Conservation (phyloP, 2,797 vertebrate species). For the Chiroxiphia lanceolata region DNA sequence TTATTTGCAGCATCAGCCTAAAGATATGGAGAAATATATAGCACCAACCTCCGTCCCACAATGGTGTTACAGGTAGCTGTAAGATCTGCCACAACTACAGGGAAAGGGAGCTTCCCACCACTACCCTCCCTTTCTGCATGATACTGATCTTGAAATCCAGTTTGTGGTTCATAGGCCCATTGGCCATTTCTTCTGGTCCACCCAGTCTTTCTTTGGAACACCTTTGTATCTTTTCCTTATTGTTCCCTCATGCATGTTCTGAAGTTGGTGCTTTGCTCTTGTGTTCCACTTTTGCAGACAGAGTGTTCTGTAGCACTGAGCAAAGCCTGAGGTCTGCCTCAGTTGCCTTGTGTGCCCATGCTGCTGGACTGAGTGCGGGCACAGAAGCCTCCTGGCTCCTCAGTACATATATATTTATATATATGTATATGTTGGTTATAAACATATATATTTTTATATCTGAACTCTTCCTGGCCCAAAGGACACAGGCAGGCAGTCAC, state of each 20-base stretch:
- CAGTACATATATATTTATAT: background rate
- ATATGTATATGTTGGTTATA: background rate
- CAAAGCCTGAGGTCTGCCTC: background rate
- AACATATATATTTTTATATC: background rate
- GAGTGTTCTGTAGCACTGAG: background rate
- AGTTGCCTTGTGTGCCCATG: no score
- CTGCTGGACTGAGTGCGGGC: accelerated
- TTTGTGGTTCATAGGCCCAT: background rate
- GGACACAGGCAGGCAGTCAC: background rate
- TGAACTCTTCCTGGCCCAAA: background rate
- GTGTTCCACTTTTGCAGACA: background rate
- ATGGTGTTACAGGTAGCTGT: background rate
- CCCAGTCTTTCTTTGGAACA: background rate
- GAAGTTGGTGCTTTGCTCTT: background rate
- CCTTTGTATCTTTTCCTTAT: background rate
- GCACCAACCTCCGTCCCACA: background rate
- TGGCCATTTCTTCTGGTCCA: background rate
- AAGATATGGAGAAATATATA: background rate
- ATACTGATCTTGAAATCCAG: background rate
- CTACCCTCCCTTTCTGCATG: background rate
- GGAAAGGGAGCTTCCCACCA: background rate
- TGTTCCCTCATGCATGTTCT: accelerated
- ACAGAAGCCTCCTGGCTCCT: background rate
- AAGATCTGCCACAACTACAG: background rate
- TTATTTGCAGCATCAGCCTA: background rate